These are phyloP conservation scores for Zaprionus vittiger DNA, from an alignment of 1,140 invertebrate genomes.

Conservation along the genomic window DNA sequence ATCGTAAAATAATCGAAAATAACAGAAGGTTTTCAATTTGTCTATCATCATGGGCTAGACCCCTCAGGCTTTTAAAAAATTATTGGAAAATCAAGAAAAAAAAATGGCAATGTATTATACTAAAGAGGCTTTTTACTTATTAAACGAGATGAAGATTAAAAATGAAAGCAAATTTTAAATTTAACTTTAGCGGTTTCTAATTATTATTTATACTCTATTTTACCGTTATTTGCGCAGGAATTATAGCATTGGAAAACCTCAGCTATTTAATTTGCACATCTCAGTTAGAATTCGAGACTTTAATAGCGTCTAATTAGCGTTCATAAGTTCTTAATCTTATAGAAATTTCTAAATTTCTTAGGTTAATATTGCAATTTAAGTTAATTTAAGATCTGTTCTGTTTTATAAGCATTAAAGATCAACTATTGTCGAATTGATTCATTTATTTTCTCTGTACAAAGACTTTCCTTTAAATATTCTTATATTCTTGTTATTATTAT, in stretches of 20 bases:
- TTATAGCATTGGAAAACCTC: not conserved
- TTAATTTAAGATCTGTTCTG: no score
- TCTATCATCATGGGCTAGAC: not conserved
- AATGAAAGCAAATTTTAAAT: not conserved
- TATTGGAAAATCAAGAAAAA: not conserved
- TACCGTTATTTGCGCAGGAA: not conserved
- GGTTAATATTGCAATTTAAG: no score
- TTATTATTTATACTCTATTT: not conserved
- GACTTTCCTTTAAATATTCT: not conserved
- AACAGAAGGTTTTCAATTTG: slow-evolving; percentile 4
- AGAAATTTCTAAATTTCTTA: no score
- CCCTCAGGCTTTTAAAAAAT: not conserved
- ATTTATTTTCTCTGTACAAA: no score
- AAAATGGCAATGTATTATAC: not conserved
- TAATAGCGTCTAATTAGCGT: not conserved
- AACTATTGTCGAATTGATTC: no score
- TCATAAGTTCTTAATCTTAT: not conserved
- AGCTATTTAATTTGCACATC: not conserved
- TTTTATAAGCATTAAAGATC: no score
- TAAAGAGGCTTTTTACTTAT: not conserved
- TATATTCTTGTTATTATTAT: not conserved
- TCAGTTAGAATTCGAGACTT: not conserved
- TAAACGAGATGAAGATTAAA: not conserved
- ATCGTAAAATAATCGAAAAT: not conserved
- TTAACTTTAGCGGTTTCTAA: not conserved